Percentiles rank a stretch among this genome's conserved stretches.
Conservation (phyloP, 2,113 vertebrate genomes). For the Setophaga petechia region DNA sequence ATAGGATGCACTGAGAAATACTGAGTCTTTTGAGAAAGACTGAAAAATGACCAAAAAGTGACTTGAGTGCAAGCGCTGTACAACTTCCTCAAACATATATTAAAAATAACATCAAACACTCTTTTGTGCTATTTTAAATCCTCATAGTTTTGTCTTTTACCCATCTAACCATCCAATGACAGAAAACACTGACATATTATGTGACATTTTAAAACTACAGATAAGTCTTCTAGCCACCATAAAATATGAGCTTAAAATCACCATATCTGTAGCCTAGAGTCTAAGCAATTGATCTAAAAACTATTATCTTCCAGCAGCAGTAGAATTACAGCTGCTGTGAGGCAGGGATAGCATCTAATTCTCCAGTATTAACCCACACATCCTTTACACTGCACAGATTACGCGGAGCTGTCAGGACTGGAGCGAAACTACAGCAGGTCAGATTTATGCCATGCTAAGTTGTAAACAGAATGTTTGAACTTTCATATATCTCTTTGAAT, state of each 20-base stretch:
- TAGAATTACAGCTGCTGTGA: slow-evolving; percentile 26
- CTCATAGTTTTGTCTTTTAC: not conserved
- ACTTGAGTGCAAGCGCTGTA: not conserved
- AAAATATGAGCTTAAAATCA: slow-evolving; percentile 29
- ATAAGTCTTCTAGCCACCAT: not conserved
- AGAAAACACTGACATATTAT: not conserved
- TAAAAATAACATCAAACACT: not conserved
- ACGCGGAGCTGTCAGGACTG: not conserved
- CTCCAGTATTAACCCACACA: slow-evolving; percentile 27
- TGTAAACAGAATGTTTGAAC: slow-evolving; percentile 34
- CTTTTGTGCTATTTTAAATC: not conserved
- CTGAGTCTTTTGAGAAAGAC: not conserved
- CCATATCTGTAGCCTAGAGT: not conserved
- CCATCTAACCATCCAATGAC: not conserved
- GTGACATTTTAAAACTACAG: slow-evolving; percentile 2
- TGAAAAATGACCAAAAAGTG: not conserved
- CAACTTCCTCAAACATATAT: not conserved
- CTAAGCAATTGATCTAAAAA: slow-evolving; percentile 49
- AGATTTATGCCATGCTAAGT: slow-evolving; percentile 38
- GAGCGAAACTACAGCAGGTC: not conserved
- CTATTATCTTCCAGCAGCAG: slow-evolving; percentile 27
- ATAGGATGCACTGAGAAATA: not conserved
- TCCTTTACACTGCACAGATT: slow-evolving; percentile 32
- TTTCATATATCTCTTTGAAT: slow-evolving; percentile 53
- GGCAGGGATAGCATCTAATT: slow-evolving; percentile 41